Base-by-base conservation (phyloP, 2,113 vertebrate genomes). In the Menidia beryllina region DNA sequence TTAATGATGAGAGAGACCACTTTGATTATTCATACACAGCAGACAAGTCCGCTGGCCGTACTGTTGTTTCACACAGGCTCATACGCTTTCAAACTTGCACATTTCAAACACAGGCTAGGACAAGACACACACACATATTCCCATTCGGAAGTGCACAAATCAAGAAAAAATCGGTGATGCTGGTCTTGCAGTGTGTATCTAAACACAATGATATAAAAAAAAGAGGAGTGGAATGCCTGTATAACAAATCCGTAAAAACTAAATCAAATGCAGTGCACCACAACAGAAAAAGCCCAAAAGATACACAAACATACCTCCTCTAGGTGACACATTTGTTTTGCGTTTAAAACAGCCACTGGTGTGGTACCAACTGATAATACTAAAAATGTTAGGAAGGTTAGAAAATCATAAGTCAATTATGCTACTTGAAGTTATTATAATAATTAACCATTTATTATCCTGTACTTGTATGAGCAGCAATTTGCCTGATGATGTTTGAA, bases 1-100 rank as follows among this genome's bases (percentile, higher is more conserved):
- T 91, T 85, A 89, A 86, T 84, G 92, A 95, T 91, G 88, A 94
- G 93, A 94, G 91, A 86, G 86, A 88, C 86, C 83, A 68, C 92
- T 95, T 94, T 92, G 93, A 95, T 95, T 92, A 91, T 90, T 93
- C 89, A 78, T 91, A 90, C 91, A 88, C 89, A 91, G 93, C 88
- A 93, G 90, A 91, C 89, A 79, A 48, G 84, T 88, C 83, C 56
- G 69, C 79, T 79, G 75, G 86, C 72, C 68, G 27, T 43, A 70
- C 81, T 68, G 82, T 71, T 83, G 85, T 86, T 77, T 83, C 84
- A 60, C 79, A 81, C 72, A 53, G 57, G 57, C 77, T 56, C 76
- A 74, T 73, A 48, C 69, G 17, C 51, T 45, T 64, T 60, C 56
- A 19, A 39, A 77, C 58, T 51, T 27, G 62, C 64, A 77, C 73